A percentile compares a stretch with the other conserved stretches of the same genome.
Evolutionary conservation across 2,113 vertebrate species (phyloP).

Genomic region (Thalassarche chlororhynchos): DNA sequence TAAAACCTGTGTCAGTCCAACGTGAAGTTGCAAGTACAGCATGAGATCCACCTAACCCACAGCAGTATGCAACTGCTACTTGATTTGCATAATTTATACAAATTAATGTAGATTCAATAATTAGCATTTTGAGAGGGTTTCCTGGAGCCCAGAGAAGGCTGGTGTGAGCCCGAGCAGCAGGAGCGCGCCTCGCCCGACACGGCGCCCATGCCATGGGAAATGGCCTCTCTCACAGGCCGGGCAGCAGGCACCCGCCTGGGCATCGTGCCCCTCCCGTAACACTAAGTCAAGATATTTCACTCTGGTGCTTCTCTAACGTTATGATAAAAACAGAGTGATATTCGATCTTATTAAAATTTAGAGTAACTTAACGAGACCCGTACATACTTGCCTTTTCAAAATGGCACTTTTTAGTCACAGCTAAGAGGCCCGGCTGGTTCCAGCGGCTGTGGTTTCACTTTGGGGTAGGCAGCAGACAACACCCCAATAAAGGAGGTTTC

Average conservation of each 20-base stretch:
- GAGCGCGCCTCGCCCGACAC: fast-evolving
- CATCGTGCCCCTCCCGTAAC: background rate
- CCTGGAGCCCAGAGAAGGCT: constrained; percentile 60
- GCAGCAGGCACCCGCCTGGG: background rate
- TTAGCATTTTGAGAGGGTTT: constrained; percentile 67
- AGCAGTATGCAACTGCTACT: constrained; percentile 34
- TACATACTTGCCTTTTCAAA: background rate
- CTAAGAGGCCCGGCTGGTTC: background rate
- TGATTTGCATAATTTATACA: constrained; percentile 73
- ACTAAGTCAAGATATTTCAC: background rate
- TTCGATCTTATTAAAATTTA: background rate
- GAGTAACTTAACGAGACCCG: background rate
- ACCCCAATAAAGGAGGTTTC: background rate
- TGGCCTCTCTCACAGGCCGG: background rate
- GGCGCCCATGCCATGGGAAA: fast-evolving
- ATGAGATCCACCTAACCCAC: constrained; percentile 56
- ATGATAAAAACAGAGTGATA: background rate
- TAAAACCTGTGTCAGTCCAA: constrained; percentile 54
- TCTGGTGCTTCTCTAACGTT: background rate
- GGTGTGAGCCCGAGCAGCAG: constrained; percentile 26
- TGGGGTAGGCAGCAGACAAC: background rate
- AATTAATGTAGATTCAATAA: constrained; percentile 67
- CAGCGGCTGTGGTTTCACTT: background rate
- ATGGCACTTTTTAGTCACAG: background rate
- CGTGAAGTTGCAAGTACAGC: constrained; percentile 54